Evolutionary conservation across 2,113 vertebrate species (phyloP).

Genomic region (Antigone vipio): DNA sequence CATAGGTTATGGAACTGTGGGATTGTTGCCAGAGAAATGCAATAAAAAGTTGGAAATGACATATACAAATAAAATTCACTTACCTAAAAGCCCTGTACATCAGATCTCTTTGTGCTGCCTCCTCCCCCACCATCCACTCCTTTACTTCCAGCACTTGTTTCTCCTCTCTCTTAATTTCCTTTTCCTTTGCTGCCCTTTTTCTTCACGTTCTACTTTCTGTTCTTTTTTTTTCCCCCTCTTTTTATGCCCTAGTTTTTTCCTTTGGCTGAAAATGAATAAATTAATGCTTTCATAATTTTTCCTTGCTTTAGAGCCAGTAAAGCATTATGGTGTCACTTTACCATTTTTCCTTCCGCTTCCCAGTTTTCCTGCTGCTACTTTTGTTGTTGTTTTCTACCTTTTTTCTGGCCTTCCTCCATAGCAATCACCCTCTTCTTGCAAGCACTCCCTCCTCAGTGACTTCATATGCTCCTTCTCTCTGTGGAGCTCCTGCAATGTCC

Average conservation of each 20-base stretch:
- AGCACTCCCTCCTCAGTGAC: not conserved
- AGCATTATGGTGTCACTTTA: not conserved
- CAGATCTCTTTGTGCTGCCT: conserved; percentile 13
- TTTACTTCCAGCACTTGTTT: conserved; percentile 8
- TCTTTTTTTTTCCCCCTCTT: not conserved
- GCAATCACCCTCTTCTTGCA: not conserved
- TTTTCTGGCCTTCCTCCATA: not conserved
- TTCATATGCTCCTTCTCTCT: not conserved
- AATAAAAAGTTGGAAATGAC: conserved; percentile 71
- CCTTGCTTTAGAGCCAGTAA: not conserved
- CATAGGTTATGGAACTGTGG: conserved; percentile 56
- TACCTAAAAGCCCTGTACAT: conserved; percentile 54
- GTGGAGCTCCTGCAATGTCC: not conserved
- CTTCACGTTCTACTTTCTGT: not conserved
- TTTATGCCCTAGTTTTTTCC: not conserved
- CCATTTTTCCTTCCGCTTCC: not conserved
- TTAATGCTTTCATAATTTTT: not conserved
- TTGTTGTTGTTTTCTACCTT: not conserved
- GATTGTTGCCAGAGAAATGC: conserved; percentile 60
- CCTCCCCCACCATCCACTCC: not conserved
- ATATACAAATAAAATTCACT: conserved; percentile 65
- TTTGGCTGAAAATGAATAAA: not conserved
- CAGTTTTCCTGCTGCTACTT: not conserved
- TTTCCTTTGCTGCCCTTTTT: not conserved
- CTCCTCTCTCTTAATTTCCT: not conserved